phyloP scores from a whole-genome alignment of 92 coral and sea anemone species.

The Porites lobata region DNA sequence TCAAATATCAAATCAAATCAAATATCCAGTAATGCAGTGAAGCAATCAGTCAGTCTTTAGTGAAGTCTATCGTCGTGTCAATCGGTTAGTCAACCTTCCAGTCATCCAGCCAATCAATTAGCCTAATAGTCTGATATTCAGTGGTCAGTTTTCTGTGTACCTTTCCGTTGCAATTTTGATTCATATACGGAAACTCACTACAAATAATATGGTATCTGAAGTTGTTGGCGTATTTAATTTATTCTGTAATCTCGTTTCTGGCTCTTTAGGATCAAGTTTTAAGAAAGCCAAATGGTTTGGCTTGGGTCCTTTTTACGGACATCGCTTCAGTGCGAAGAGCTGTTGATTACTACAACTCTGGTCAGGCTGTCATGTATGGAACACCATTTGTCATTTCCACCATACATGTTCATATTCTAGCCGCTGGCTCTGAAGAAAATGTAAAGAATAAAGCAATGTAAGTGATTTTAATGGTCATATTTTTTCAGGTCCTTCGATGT shows the following conservation, averaged over 20 bases:
- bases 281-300: slow-evolving; percentile 81
- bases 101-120: too few relatives aligned
- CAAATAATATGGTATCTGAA: too few relatives aligned
- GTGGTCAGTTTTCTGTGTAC: too few relatives aligned
- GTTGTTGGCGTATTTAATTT: neutral
- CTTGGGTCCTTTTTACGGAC: slow-evolving; percentile 77
- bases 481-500: too few relatives aligned
- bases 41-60: too few relatives aligned
- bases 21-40: too few relatives aligned
- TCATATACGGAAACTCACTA: too few relatives aligned
- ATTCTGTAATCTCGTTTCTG: neutral
- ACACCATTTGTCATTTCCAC: slow-evolving; percentile 69
- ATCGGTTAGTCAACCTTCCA: too few relatives aligned
- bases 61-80: too few relatives aligned
- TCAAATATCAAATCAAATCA: too few relatives aligned
- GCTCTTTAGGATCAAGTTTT: slow-evolving; percentile 70
- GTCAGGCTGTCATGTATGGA: slow-evolving; percentile 79
- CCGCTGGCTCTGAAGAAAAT: slow-evolving; percentile 16
- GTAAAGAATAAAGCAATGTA: slow-evolving; percentile 62
- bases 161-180: too few relatives aligned
- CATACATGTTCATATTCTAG: slow-evolving; percentile 48
- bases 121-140: too few relatives aligned
- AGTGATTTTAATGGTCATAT: neutral
- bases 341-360: slow-evolving; percentile 71
- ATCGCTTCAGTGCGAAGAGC: slow-evolving; percentile 64